Percentiles rank a stretch among this genome's conserved stretches.
These are phyloP conservation scores for Ochotona princeps DNA, from an alignment of 2,113 vertebrate species.

Conservation along the genomic window DNA sequence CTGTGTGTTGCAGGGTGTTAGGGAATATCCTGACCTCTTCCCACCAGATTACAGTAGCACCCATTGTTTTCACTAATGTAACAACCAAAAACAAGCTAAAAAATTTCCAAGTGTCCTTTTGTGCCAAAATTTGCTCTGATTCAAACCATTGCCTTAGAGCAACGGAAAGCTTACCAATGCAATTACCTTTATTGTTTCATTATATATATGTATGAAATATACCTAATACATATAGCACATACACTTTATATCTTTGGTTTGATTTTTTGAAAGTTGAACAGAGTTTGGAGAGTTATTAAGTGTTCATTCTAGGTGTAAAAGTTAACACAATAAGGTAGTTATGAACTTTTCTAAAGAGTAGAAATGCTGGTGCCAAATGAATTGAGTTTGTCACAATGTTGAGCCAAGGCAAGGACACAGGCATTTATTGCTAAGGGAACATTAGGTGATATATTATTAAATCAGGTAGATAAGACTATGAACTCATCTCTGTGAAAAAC, in stretches of 20 bases:
- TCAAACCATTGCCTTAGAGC: background rate
- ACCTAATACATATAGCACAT: background rate
- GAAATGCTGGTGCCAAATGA: background rate
- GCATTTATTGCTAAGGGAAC: background rate
- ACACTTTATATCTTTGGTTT: constrained; percentile 35
- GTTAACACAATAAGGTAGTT: background rate
- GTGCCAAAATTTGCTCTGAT: background rate
- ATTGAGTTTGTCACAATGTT: background rate
- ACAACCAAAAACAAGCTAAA: background rate
- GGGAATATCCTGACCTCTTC: background rate
- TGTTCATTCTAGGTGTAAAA: constrained; percentile 17
- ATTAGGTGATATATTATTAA: background rate
- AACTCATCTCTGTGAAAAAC: background rate
- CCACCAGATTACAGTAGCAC: background rate
- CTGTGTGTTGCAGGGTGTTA: background rate
- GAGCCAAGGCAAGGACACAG: background rate
- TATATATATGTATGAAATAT: background rate
- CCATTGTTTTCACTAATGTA: background rate
- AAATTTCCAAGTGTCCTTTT: background rate
- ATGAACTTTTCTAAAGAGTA: constrained; percentile 6
- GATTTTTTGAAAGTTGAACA: constrained; percentile 1
- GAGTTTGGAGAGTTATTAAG: constrained; percentile 36
- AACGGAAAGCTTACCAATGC: background rate
- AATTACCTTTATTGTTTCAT: background rate
- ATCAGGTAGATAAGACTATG: background rate